Base-by-base conservation (phyloP, 2,113 vertebrate species). In the Romanogobio albipinnatus region DNA sequence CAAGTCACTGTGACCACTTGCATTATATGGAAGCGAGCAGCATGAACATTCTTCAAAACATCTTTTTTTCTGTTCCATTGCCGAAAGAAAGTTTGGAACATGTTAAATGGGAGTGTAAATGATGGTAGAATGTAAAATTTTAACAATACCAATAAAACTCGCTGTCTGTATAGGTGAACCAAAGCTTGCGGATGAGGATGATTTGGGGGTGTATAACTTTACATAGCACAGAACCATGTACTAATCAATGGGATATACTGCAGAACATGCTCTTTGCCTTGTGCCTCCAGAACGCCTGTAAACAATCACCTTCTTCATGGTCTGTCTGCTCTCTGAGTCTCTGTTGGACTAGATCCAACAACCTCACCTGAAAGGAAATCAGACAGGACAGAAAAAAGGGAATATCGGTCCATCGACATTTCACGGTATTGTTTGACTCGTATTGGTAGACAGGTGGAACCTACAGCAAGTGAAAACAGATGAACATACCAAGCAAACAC, bases 201-300 rank as follows among this genome's bases (percentile, higher is more conserved):
- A 45, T 26, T 79, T 24, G 56, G 33, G 2, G 9, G n/a, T 64
- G 5, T 64, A 45, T 49, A 29, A 29, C 62, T 71, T 36, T 56
- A 70, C 80, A 71, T 9, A 71, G 29, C 47, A 39, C 29, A 39
- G 29, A 29, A 14, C 24, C 26, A 5, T 56, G 47, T 70, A 24
- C 19, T 17, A 82, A 71, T 71, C 29, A 58, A n/a, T 39, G 47
- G 58, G 80, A 82, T 39, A 56, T 43, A 43, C 26, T n/a, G 22
- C 80, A 82, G 80, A 71, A 68, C 79, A 29, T 51, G 9, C 79
- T 81, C 45, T 36, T 11, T 33, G 19, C 24, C 26, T 47, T 51
- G 62, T 81, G 29, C 66, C 82, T 81, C 88, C 86, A 51, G 39
- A 71, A 83, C 70, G 87, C 86, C 84, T 87, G 84, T 84, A 86